Evolutionary conservation across 1,140 invertebrate species (phyloP).

Genomic region (Hyles vespertilio): DNA sequence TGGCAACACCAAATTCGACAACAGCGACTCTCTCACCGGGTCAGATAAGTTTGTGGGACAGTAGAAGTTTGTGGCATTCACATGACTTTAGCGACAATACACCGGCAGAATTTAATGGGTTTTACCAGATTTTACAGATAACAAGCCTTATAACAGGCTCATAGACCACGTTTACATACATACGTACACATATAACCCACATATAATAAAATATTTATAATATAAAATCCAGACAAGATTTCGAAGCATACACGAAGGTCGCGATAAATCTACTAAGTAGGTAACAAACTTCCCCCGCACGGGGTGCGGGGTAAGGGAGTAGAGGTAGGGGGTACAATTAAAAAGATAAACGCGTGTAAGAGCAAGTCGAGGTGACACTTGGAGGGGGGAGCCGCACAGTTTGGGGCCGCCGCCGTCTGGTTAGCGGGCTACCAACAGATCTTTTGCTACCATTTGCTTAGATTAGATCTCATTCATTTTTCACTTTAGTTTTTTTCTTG

Average conservation of each 20-base stretch:
- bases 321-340: slow-evolving; percentile 55
- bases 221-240: no score
- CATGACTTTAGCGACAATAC: no score
- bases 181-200: no score
- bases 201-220: no score
- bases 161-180: no score
- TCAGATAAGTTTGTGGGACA: no score
- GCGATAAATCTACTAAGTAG: slow-evolving; percentile 58
- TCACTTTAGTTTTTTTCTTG: background rate
- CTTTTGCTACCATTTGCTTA: slow-evolving; percentile 4
- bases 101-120: no score
- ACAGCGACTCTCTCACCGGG: no score
- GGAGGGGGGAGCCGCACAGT: slow-evolving; percentile 37
- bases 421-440: slow-evolving; percentile 60
- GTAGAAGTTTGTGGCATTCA: no score
- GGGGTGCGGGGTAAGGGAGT: slow-evolving; percentile 13
- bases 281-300: slow-evolving; percentile 40
- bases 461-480: background rate
- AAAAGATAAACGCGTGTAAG: slow-evolving; percentile 71
- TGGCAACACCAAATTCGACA: no score
- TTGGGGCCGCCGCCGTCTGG: slow-evolving; percentile 51
- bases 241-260: slow-evolving; percentile 4
- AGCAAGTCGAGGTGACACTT: slow-evolving; percentile 58
- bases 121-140: no score
- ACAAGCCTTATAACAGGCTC: no score